A percentile compares a stretch with the other conserved stretches of the same genome.
These are phyloP conservation scores for Sebastes cheni DNA, from an alignment of 2,797 vertebrate genomes.

Conservation along the genomic window DNA sequence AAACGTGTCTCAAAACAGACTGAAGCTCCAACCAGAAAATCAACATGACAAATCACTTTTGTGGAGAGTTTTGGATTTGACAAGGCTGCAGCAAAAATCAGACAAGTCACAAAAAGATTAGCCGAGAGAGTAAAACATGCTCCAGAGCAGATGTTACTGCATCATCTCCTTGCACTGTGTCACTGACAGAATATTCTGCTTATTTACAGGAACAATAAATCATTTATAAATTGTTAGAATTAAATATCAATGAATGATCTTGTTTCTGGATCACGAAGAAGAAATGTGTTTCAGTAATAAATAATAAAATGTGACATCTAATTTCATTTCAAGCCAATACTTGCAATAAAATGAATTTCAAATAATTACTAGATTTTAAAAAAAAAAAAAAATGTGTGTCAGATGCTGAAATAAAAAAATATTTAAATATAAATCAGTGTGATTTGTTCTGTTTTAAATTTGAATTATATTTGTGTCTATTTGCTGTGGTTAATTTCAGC, in stretches of 20 bases:
- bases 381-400: too few species aligned
- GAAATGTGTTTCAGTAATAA: not conserved
- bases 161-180: not conserved
- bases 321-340: not conserved
- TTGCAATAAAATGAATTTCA: not conserved
- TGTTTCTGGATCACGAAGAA: not conserved
- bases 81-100: not conserved
- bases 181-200: not conserved
- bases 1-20: not conserved
- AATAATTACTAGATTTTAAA: not conserved
- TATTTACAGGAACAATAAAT: not conserved
- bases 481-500: conserved; percentile 16
- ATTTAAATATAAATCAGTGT: not conserved
- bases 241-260: not conserved
- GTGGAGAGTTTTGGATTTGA: not conserved
- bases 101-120: not conserved
- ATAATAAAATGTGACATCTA: not conserved
- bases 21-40: conserved; percentile 12
- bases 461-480: not conserved
- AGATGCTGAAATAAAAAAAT: not conserved
- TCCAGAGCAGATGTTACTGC: not conserved
- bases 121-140: not conserved
- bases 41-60: not conserved
- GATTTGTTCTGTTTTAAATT: not conserved
- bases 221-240: not conserved